A percentile compares a stretch with the other conserved stretches of the same genome.
phyloP scores from a whole-genome alignment of 1,140 invertebrate species.

The Antheraea mylitta region DNA sequence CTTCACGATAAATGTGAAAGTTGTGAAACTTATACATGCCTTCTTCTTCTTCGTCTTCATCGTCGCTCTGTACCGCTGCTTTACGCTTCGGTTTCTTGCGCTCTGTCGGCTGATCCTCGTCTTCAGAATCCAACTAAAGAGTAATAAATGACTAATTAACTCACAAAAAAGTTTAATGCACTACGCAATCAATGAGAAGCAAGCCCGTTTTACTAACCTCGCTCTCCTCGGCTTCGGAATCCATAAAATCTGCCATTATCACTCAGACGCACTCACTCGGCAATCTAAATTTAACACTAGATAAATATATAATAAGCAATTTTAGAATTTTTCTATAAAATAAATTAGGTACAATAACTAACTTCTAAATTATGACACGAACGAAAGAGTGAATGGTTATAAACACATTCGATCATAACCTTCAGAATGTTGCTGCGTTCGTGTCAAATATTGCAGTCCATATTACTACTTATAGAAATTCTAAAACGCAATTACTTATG shows the following conservation, averaged over 20 bases:
- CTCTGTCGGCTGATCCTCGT: conserved; percentile 64
- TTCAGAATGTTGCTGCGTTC: no score
- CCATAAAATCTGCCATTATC: conserved; percentile 88
- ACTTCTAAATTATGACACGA: conserved; percentile 25
- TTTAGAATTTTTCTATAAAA: neutral
- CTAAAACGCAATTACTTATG: no score
- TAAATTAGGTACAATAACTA: conserved; percentile 14
- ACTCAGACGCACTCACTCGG: conserved; percentile 14
- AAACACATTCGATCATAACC: neutral
- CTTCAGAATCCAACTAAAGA: conserved; percentile 71
- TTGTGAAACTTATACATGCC: conserved; percentile 40
- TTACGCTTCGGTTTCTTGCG: conserved; percentile 75
- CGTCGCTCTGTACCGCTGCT: conserved; percentile 74
- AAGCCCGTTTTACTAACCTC: conserved; percentile 81
- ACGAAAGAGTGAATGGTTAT: conserved; percentile 18
- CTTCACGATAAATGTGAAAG: conserved; percentile 18
- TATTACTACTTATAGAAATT: no score
- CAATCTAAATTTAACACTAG: conserved; percentile 4
- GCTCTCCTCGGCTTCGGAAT: conserved; percentile 91
- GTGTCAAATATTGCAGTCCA: no score
- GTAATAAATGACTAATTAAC: conserved; percentile 16
- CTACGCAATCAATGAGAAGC: conserved; percentile 40
- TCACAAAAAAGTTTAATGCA: conserved; percentile 15
- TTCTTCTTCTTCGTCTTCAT: conserved; percentile 80
- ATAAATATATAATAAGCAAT: neutral